Conservation (phyloP, 2,797 vertebrate genomes). For the Hipposideros larvatus region DNA sequence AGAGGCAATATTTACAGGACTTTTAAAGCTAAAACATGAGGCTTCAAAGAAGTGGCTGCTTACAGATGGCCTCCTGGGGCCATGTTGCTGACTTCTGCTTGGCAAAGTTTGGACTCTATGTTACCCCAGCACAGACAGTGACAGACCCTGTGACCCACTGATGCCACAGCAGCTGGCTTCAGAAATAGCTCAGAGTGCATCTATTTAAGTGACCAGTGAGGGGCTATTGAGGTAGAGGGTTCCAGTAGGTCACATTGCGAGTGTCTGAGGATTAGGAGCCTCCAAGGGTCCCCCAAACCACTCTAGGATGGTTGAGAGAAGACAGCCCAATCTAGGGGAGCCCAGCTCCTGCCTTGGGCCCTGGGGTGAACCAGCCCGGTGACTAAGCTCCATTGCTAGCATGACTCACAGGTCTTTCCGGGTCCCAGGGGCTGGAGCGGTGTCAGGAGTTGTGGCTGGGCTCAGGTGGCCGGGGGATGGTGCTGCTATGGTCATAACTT, state of each 20-base stretch:
- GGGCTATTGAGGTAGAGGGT: background rate
- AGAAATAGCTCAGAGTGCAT: background rate
- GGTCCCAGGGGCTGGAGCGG: background rate
- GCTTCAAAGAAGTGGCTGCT: background rate
- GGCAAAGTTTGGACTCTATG: background rate
- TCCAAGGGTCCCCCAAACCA: background rate
- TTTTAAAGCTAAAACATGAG: background rate
- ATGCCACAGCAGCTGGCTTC: background rate
- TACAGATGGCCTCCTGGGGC: background rate
- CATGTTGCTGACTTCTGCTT: background rate
- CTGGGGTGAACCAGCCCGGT: background rate
- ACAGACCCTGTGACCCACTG: background rate
- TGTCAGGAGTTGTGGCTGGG: background rate
- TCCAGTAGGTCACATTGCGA: background rate
- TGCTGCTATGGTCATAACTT: background rate
- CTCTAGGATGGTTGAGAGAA: no score
- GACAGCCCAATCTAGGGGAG: background rate
- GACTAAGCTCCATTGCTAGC: background rate
- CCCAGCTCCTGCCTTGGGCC: background rate
- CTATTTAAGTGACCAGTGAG: background rate
- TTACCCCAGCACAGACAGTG: background rate
- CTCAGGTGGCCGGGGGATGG: background rate
- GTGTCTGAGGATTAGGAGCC: background rate
- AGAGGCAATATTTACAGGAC: background rate
- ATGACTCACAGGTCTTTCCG: rapidly evolving